Percentiles rank a stretch among this genome's conserved stretches.
phyloP scores from a whole-genome alignment of 2,888 invertebrate genomes.

The Drosophila algonquin region DNA sequence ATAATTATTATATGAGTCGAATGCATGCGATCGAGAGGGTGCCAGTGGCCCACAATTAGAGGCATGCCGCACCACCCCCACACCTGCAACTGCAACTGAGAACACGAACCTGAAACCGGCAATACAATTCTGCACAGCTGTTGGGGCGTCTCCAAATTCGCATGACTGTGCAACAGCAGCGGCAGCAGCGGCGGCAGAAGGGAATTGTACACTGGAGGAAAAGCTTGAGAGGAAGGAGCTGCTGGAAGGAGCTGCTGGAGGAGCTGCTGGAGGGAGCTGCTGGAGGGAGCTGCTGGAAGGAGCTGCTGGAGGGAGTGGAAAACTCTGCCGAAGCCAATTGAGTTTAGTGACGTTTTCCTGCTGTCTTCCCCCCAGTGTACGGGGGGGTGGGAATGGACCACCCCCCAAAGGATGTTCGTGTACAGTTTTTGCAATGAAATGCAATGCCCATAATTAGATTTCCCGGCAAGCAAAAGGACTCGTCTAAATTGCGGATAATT shows the following conservation, averaged over 20 bases:
- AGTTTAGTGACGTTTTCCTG: neutral
- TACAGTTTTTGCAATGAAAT: constrained; percentile 37
- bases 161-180: constrained; percentile 12
- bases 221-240: too few relatives aligned
- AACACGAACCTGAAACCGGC: constrained; percentile 11
- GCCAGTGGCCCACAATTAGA: constrained; percentile 41
- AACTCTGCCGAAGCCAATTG: too few relatives aligned
- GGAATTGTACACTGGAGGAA: neutral
- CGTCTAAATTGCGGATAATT: constrained; percentile 54
- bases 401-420: constrained; percentile 4
- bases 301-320: too few relatives aligned
- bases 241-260: too few relatives aligned
- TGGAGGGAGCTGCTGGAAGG: too few relatives aligned
- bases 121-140: constrained; percentile 47
- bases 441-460: constrained; percentile 43
- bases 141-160: constrained; percentile 49
- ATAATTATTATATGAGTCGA: constrained; percentile 45
- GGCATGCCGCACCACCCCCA: constrained; percentile 39
- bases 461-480: constrained; percentile 25
- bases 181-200: too few relatives aligned
- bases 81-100: neutral
- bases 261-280: too few relatives aligned
- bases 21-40: constrained; percentile 23
- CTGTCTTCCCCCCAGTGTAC: neutral
- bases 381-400: neutral